These are phyloP conservation scores for Parasteatoda lunata DNA, from an alignment of 2,888 invertebrate species.

Conservation along the genomic window DNA sequence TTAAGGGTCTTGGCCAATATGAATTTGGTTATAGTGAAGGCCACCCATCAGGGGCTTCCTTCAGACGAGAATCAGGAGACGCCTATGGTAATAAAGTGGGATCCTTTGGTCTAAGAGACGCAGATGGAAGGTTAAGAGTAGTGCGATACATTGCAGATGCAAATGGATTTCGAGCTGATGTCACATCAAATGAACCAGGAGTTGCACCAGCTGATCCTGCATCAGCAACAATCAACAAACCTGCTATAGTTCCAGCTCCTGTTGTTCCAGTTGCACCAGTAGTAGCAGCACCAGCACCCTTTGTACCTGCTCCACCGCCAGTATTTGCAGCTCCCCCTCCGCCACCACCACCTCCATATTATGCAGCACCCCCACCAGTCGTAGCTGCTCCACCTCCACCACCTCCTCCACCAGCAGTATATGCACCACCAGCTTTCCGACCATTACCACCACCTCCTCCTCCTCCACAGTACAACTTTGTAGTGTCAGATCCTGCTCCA, in stretches of 20 bases:
- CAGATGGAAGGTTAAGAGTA: slow-evolving; percentile 66
- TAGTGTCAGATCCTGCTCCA: background rate
- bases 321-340: slow-evolving; percentile 7
- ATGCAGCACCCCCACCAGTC: background rate
- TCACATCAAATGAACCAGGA: slow-evolving; percentile 58
- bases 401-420: slow-evolving; percentile 18
- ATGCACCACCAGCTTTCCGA: background rate
- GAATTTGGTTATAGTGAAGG: slow-evolving; percentile 59
- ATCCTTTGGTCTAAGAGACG: slow-evolving; percentile 67
- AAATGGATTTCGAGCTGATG: slow-evolving; percentile 57
- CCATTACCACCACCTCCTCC: slow-evolving; percentile 22
- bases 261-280: slow-evolving; percentile 37
- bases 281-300: slow-evolving; percentile 13
- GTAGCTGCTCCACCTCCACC: slow-evolving; percentile 13
- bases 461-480: background rate
- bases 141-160: slow-evolving; percentile 58
- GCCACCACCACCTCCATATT: slow-evolving; percentile 59
- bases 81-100: slow-evolving; percentile 67
- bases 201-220: slow-evolving; percentile 56
- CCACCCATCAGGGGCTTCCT: slow-evolving; percentile 55
- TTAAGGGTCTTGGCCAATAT: slow-evolving; percentile 34
- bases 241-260: slow-evolving; percentile 40
- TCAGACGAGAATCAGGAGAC: slow-evolving; percentile 65
- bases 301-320: slow-evolving; percentile 26
- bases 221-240: slow-evolving; percentile 61